phyloP scores from a whole-genome alignment of 2,113 vertebrate genomes.

The Machaerirhynchus nigripectus region DNA sequence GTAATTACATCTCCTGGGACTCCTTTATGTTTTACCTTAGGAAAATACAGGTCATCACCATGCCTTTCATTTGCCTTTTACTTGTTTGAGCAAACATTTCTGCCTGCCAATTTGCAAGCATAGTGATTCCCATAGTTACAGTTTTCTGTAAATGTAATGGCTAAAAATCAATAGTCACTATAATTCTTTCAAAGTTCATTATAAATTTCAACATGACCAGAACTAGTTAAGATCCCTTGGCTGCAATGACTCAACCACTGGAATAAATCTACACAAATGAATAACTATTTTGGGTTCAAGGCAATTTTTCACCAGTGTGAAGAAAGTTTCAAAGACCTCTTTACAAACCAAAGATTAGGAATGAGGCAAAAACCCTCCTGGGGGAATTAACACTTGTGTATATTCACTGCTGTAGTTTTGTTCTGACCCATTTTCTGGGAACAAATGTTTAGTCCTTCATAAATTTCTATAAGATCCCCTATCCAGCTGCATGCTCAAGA shows the following conservation, averaged over 20 bases:
- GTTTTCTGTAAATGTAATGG: not conserved
- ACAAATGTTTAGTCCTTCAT: not conserved
- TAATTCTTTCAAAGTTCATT: slow-evolving; percentile 1
- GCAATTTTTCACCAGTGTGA: not conserved
- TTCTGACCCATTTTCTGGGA: not conserved
- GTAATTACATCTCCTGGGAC: not conserved
- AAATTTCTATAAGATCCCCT: not conserved
- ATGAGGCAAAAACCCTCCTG: not conserved
- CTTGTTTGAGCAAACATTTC: not conserved
- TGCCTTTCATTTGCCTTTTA: not conserved
- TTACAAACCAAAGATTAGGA: not conserved
- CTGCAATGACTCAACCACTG: not conserved
- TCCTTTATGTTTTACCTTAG: not conserved
- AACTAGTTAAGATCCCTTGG: not conserved
- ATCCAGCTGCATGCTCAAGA: not conserved
- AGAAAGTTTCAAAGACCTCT: not conserved
- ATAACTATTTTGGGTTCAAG: not conserved
- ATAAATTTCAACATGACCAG: not conserved
- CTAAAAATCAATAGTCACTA: slow-evolving; percentile 5
- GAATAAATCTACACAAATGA: slow-evolving; percentile 9
- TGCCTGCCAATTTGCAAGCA: not conserved
- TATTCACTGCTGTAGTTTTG: not conserved
- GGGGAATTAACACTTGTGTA: not conserved
- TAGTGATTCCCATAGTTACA: not conserved
- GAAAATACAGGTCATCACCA: not conserved